Evolutionary conservation across 2,797 vertebrate genomes (phyloP).

Genomic region (Siniperca scherzeri): DNA sequence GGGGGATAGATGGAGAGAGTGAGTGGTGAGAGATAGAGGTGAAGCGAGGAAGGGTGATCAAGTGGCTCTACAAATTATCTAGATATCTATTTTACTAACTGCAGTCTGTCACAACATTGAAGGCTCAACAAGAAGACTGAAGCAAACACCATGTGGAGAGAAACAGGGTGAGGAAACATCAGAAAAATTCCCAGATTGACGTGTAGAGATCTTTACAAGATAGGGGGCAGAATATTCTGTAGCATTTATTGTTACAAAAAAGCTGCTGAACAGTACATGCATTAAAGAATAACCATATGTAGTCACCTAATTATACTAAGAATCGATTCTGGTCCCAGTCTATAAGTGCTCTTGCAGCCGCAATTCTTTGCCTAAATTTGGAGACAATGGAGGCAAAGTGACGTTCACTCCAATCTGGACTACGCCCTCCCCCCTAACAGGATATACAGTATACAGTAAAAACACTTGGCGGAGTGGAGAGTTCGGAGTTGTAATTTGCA

Average conservation of each 20-base stretch:
- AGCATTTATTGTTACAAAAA: not conserved
- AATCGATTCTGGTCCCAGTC: not conserved
- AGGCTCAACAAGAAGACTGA: slow-evolving; percentile 32
- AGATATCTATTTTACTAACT: slow-evolving; percentile 64
- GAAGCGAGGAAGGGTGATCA: slow-evolving; percentile 40
- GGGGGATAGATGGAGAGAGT: slow-evolving; percentile 3
- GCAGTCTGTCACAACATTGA: slow-evolving; percentile 82
- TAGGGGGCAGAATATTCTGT: no score
- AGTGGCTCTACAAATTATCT: slow-evolving; percentile 64
- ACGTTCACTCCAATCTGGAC: not conserved
- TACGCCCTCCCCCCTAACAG: no score
- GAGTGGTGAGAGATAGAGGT: slow-evolving; percentile 19
- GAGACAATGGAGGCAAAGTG: not conserved
- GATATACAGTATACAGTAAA: not conserved
- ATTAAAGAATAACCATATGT: not conserved
- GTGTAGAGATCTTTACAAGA: not conserved
- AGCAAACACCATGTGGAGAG: slow-evolving; percentile 8
- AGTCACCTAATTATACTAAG: not conserved
- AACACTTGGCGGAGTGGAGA: not conserved
- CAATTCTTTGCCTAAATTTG: not conserved
- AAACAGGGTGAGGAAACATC: not conserved
- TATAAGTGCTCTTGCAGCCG: not conserved
- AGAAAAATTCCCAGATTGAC: not conserved
- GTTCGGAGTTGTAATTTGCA: not conserved
- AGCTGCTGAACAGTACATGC: not conserved